A percentile compares a stretch with the other conserved stretches of the same genome.
Evolutionary conservation across 2,797 vertebrate genomes (phyloP).

Genomic region (Tokudaia tokunoshimensis): DNA sequence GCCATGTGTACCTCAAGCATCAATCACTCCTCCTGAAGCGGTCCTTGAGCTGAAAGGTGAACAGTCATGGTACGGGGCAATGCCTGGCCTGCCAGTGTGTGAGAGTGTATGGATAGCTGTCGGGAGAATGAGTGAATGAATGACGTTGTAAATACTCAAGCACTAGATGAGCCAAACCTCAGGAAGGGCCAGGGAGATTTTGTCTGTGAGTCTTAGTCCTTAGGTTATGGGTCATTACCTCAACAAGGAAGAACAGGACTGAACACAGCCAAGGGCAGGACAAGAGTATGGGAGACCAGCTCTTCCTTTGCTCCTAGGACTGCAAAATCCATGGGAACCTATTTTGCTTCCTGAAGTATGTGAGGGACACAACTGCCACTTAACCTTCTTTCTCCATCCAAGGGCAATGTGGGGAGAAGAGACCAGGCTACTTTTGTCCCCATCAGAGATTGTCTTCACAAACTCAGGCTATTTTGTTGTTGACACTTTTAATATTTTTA

Average conservation of each 20-base stretch:
- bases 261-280: neutral
- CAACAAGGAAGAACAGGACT: neutral
- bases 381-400: neutral
- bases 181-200: neutral
- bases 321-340: neutral
- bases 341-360: neutral
- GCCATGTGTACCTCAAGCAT: neutral
- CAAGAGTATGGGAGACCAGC: too few relatives aligned
- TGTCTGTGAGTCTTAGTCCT: neutral
- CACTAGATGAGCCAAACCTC: neutral
- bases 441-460: neutral
- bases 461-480: neutral
- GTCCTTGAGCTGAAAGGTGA: neutral
- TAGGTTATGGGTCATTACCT: neutral
- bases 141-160: neutral
- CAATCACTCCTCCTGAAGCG: neutral
- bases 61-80: neutral
- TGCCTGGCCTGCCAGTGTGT: neutral
- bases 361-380: neutral
- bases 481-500: neutral
- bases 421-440: neutral
- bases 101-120: neutral
- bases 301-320: neutral
- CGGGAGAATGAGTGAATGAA: neutral
- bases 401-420: neutral